Percentiles rank a stretch among this genome's conserved stretches.
phyloP scores from a whole-genome alignment of 2,888 invertebrate genomes.

The Platypus cylindrus region DNA sequence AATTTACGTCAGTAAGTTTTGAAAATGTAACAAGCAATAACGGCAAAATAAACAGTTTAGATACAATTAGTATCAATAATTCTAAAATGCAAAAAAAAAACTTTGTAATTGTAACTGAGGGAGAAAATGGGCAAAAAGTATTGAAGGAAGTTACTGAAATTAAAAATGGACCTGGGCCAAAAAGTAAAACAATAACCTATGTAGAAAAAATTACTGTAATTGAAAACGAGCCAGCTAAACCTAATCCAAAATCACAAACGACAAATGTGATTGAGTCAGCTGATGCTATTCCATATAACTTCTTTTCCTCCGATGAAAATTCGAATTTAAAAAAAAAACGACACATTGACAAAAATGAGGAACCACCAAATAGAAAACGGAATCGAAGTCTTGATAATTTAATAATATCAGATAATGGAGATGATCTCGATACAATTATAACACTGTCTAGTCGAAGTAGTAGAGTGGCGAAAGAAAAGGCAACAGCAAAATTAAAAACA shows the following conservation, averaged over 20 bases:
- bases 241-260: too few relatives aligned
- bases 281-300: too few relatives aligned
- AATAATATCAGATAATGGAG: constrained; percentile 20
- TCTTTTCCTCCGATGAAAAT: too few relatives aligned
- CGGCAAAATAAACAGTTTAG: too few relatives aligned
- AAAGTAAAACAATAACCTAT: constrained; percentile 7
- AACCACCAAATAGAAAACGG: constrained; percentile 8
- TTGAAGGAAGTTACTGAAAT: not conserved
- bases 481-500: constrained; percentile 19
- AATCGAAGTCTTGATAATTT: constrained; percentile 23
- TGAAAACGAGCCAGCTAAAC: not conserved
- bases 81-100: too few relatives aligned
- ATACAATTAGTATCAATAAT: too few relatives aligned
- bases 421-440: constrained; percentile 14
- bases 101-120: constrained; percentile 1
- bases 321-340: too few relatives aligned
- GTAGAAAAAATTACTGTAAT: not conserved
- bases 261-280: too few relatives aligned
- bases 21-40: too few relatives aligned
- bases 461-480: constrained; percentile 23
- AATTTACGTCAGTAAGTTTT: too few relatives aligned
- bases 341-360: too few relatives aligned
- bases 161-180: constrained; percentile 10
- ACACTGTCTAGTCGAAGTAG: constrained; percentile 21
- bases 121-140: constrained; percentile 1